Conservation (phyloP, 2,113 vertebrate species). For the Amblyornis subalaris region DNA sequence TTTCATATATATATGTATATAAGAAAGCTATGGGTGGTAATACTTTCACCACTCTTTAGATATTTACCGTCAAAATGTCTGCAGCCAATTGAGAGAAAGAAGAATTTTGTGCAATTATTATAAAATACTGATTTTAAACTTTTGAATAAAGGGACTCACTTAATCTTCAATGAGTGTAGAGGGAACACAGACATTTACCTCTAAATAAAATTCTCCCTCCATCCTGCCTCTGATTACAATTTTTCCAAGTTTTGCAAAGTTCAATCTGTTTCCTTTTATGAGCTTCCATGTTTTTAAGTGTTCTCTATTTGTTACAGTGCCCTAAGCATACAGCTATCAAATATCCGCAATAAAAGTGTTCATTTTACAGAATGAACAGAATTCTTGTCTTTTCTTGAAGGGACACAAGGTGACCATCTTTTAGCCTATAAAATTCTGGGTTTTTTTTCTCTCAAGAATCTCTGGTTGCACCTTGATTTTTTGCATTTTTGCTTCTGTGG, state of each 20-base stretch:
- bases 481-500: background rate
- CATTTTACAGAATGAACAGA: background rate
- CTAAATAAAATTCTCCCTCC: background rate
- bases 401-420: background rate
- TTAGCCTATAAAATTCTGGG: background rate
- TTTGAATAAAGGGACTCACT: background rate
- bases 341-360: background rate
- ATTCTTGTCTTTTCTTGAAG: background rate
- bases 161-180: background rate
- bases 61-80: background rate
- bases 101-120: background rate
- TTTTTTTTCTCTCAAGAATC: background rate
- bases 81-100: background rate
- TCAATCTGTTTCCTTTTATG: background rate
- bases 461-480: background rate
- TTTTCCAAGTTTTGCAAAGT: background rate
- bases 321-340: background rate
- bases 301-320: background rate
- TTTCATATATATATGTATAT: background rate
- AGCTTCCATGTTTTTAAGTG: background rate
- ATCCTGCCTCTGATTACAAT: background rate
- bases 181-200: background rate
- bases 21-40: background rate
- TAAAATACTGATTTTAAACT: background rate
- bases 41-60: background rate